Evolutionary conservation across 2,888 invertebrate genomes (phyloP).

Genomic region (Embidobia sp.): DNA sequence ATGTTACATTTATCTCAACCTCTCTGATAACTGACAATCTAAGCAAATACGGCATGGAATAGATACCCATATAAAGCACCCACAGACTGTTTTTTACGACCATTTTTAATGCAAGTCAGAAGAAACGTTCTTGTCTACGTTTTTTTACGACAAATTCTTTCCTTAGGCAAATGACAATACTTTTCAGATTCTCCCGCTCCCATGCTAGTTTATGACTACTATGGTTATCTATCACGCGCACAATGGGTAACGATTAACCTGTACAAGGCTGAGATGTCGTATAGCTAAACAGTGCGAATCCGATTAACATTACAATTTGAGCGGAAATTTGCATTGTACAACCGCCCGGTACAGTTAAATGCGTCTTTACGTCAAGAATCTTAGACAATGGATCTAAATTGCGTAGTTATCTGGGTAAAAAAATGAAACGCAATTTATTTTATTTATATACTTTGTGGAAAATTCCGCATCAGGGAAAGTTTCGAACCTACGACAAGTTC

Average conservation of each 20-base stretch:
- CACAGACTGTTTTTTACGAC: no score
- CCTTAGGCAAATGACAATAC: neutral
- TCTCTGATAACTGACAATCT: conserved; percentile 24
- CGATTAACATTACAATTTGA: neutral
- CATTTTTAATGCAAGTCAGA: no score
- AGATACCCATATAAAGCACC: conserved; percentile 11
- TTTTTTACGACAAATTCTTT: no score
- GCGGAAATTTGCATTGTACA: conserved; percentile 9
- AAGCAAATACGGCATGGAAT: conserved; percentile 7
- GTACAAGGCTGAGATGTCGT: neutral
- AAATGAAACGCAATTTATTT: conserved; percentile 27
- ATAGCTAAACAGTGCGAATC: conserved; percentile 5
- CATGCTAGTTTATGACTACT: conserved; percentile 2
- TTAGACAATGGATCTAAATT: conserved; percentile 36
- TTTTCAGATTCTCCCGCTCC: neutral
- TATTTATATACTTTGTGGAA: conserved; percentile 24
- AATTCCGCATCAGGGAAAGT: conserved; percentile 62
- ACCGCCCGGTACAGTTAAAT: conserved; percentile 1
- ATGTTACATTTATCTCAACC: conserved; percentile 14
- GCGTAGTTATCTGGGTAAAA: conserved; percentile 32
- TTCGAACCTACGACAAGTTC: conserved; percentile 42
- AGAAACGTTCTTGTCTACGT: no score
- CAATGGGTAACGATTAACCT: conserved; percentile 20
- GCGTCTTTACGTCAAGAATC: conserved; percentile 26
- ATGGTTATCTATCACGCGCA: conserved; percentile 18